These are phyloP conservation scores for Polietes domitor DNA, from an alignment of 2,888 invertebrate species.

Conservation along the genomic window DNA sequence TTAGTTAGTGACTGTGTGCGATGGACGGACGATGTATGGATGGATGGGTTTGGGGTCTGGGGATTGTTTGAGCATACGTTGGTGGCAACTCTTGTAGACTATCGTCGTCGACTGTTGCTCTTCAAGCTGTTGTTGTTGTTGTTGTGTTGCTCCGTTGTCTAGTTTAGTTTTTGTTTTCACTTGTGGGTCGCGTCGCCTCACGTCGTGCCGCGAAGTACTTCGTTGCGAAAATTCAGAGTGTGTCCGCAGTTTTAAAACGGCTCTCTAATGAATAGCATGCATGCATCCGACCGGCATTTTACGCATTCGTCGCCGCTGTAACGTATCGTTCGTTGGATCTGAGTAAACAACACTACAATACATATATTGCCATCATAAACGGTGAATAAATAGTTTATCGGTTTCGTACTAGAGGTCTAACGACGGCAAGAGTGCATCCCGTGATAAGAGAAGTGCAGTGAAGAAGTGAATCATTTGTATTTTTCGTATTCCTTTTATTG, in stretches of 20 bases:
- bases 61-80: not conserved
- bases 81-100: conserved; percentile 9
- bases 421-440: not conserved
- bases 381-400: conserved; percentile 14
- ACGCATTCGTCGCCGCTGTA: not conserved
- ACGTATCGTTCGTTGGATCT: not conserved
- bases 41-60: not conserved
- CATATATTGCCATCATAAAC: not conserved
- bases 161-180: not conserved
- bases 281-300: conserved; percentile 10
- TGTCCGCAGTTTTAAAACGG: conserved; percentile 46
- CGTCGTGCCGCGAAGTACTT: conserved; percentile 9
- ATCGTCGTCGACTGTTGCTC: not conserved
- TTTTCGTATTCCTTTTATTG: not conserved
- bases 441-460: not conserved
- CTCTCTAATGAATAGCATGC: conserved; percentile 56
- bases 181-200: not conserved
- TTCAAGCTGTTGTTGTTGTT: not conserved
- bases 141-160: not conserved
- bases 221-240: conserved; percentile 42
- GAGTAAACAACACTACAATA: not conserved
- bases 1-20: not conserved
- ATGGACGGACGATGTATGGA: not conserved
- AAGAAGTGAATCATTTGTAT: conserved; percentile 7
- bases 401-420: not conserved